Evolutionary conservation across 2,888 invertebrate genomes (phyloP), one percentile per base, ranked within the genome.

Genomic region (Terebella lapidaria): DNA sequence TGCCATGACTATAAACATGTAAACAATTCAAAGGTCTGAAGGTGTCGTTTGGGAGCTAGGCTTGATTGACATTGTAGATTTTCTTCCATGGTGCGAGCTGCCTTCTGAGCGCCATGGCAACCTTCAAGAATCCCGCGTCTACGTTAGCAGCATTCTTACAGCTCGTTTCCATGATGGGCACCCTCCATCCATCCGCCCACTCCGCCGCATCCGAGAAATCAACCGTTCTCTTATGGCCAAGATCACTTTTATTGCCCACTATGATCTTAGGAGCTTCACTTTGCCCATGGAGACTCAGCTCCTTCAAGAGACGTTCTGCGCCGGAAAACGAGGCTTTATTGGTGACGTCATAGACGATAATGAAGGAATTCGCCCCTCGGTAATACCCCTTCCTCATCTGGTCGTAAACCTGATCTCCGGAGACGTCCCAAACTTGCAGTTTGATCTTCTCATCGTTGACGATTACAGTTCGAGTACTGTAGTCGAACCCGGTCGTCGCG

Each of bases 61-160:
- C n/a, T n/a, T n/a, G n/a, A n/a, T n/a, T n/a, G 47, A 60, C 60
- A 46, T 57, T 52, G 35, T 66, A 66, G 10, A 66, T 10, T 27
- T 46, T 22, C 30, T 62, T 66, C 66, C 66, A 66, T 18, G 66
- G 66, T n/a, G 62, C 57, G 20, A 59, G 30, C 27, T 64, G 64
- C 45, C 62, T 22, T 35, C 64, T 64, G 5, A 66, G 57, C n/a
- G 66, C 63, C 24, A 57, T 27, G 10, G 54, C 56, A 1, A 66
- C 15, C 45, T 57, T 61, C 27, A 61, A 27, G 46, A 62, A 59
- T 1, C 62, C 59, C 2, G 45, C 29, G 42, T 62, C 62, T 1
- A 64, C 58, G 30, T 61, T 60, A 28, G 28, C 30, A 26, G 57
- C 57, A 53, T 51, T 55, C 10, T 54, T 53, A 22, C 64, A 61